Base-by-base conservation (phyloP, 1,140 invertebrate genomes). In the Spodoptera litura region DNA sequence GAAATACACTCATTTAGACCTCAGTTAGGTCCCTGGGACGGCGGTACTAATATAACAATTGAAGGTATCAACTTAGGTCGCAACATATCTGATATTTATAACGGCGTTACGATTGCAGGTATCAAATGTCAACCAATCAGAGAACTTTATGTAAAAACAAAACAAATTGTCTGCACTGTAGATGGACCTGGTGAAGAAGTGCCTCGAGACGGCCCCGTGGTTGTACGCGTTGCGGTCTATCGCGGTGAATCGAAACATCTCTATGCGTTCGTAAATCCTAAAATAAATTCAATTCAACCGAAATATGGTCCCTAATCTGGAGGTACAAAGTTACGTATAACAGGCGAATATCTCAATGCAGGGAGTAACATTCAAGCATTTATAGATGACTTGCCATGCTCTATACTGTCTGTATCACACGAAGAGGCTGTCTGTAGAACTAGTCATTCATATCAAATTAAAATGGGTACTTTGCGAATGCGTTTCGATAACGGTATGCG, bases 21-120 rank as follows among this genome's bases (percentile, higher is more conserved):
- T 2, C 96, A 96, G 88, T 95, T 97, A 80, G 98, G 98, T 1
- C 97, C 98, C 0, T 98, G 97, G 97, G 98, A 98, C 90, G 97
- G 99, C 31, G 99, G 99, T 11, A 99, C 99, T 11, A 98, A 98
- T 89, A 97, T 99, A 62, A 99, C 99, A 6, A 99, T 99, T 78
- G 95, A 96, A 79, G 99, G 98, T 13, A 98, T 99, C 82, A 99
- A 99, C 95, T 95, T 99, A 55, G 99, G 99, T n/a, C 98, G 99
- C 86, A 97, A 97, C 64, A 98, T 99, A 89, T 96, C 97, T 80
- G 99, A 99, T 91, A 99, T 99, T 78, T 97, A 97, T 89, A 97
- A 96, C 83, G 98, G 98, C 25, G 97, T 99, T 1, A 96, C 96
- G 38, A 97, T 97, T 49, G 98, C 98, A 38, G 98, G 98, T 61